Evolutionary conservation across 2,888 invertebrate species (phyloP), one percentile per base, ranked within the genome.

Genomic region (Sphaerophoria rueppellii): DNA sequence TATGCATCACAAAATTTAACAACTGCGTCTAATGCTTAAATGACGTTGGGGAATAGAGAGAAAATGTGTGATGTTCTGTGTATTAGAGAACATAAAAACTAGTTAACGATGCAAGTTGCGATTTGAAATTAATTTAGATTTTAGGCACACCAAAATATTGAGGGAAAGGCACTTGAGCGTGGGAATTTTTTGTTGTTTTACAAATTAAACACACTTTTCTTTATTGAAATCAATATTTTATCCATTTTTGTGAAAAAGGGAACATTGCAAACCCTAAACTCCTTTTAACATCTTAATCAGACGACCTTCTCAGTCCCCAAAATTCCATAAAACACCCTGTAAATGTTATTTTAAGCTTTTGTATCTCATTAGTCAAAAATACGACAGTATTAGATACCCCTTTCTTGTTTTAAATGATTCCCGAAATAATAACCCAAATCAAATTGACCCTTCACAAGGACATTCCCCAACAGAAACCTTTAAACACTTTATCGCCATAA

Each of bases 11-110:
- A 11, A 37, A 73, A 69, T 52, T 58, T 60, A 40, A 54, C 43
- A 69, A 73, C 73, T 77, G 78, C 57, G 48, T 57, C 73, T 73
- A 73, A 82, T 65, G 69, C 35, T 57, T 24, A 35, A n/a, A 4
- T 57, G 35, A 14, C n/a, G 35, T 6, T 14, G 14, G 14, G 5
- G 6, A 0, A 24, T 16, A 12, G 43, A 9, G 12, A 11, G 11
- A 43, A 12, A 32, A 11, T 16, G 14, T 24, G 37, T 7, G 11
- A n/a, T 1, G 6, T 14, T 9, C 12, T 9, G 9, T 43, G 43
- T 9, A 43, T 43, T 43, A 43, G 43, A 12, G 12, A 43, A 43
- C 43, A 43, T 9, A 43, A 43, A 43, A 43, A 9, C 43, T 43
- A 24, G 43, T 43, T 43, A 12, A 43, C 43, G 4, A 0, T 43